Percentiles rank a stretch among this genome's conserved stretches.
These are phyloP conservation scores for Dolichotis patagonum DNA, from an alignment of 2,113 vertebrate genomes.

Conservation along the genomic window DNA sequence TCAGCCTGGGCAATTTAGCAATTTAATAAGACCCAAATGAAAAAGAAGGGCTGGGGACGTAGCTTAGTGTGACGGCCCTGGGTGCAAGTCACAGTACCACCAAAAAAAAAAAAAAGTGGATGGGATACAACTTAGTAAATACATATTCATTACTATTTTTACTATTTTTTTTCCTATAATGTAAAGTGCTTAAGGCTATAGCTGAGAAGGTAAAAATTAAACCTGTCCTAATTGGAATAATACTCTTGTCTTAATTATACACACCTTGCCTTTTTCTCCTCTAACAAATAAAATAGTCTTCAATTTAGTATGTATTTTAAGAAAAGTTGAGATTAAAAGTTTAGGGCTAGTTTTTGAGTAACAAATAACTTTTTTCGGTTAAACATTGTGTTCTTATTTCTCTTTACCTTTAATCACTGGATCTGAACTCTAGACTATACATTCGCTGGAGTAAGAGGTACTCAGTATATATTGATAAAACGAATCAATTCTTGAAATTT, in stretches of 20 bases:
- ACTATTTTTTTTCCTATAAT: slow-evolving; percentile 34
- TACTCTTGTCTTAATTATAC: not conserved
- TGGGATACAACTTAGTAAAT: slow-evolving; percentile 34
- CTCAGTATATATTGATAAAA: slow-evolving; percentile 16
- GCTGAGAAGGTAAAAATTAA: not conserved
- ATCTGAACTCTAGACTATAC: not conserved
- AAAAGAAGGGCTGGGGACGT: not conserved
- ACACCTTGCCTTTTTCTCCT: not conserved
- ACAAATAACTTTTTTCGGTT: slow-evolving; percentile 47
- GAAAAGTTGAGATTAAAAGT: slow-evolving; percentile 52
- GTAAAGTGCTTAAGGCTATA: not conserved
- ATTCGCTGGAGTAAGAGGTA: not conserved
- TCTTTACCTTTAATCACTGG: not conserved
- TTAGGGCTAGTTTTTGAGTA: slow-evolving; percentile 33
- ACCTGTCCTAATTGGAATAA: not conserved
- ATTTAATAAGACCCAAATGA: not conserved
- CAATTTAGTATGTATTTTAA: not conserved
- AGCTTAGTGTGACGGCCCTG: not conserved
- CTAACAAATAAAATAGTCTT: not conserved
- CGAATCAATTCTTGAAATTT: slow-evolving; percentile 52
- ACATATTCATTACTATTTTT: not conserved
- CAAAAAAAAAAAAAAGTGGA: not conserved
- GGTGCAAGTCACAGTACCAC: not conserved
- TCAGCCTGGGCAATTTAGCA: not conserved
- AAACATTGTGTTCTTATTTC: not conserved